These are phyloP conservation scores for Sinonovacula constricta DNA, from an alignment of 1,140 invertebrate species.

Conservation along the genomic window DNA sequence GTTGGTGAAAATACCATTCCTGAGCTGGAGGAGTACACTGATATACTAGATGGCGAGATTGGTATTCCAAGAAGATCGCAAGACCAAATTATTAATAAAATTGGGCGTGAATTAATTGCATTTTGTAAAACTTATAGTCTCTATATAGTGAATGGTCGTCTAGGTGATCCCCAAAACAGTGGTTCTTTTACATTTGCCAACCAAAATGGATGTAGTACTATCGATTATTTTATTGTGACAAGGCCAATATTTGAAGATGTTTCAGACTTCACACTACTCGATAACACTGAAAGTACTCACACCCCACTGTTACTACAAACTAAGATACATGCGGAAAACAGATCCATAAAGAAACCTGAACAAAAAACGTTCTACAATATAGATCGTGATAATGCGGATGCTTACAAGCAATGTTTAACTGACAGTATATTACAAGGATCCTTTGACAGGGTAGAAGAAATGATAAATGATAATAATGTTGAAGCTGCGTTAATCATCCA, in stretches of 20 bases:
- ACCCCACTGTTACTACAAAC: too few species aligned
- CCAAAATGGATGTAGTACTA: slow-evolving; percentile 10
- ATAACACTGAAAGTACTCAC: not conserved
- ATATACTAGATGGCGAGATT: not conserved
- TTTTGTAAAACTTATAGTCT: slow-evolving; percentile 8
- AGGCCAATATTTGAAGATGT: not conserved
- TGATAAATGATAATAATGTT: not conserved
- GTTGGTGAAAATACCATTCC: not conserved
- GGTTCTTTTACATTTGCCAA: slow-evolving; percentile 1
- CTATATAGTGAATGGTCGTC: not conserved
- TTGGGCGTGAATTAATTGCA: not conserved
- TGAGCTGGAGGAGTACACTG: not conserved
- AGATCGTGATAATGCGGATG: too few species aligned
- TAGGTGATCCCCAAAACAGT: not conserved
- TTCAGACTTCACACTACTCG: not conserved
- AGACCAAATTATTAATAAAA: slow-evolving; percentile 3
- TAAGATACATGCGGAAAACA: too few species aligned
- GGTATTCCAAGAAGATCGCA: not conserved
- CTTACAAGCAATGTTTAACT: not conserved
- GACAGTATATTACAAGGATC: not conserved
- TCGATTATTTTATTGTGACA: slow-evolving; percentile 9
- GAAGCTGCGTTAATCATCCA: not conserved
- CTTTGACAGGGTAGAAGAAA: not conserved
- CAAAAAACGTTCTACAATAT: too few species aligned
- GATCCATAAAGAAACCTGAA: too few species aligned